Base-by-base conservation (phyloP, 2,113 vertebrate genomes). In the Myrmophylax atrothorax region DNA sequence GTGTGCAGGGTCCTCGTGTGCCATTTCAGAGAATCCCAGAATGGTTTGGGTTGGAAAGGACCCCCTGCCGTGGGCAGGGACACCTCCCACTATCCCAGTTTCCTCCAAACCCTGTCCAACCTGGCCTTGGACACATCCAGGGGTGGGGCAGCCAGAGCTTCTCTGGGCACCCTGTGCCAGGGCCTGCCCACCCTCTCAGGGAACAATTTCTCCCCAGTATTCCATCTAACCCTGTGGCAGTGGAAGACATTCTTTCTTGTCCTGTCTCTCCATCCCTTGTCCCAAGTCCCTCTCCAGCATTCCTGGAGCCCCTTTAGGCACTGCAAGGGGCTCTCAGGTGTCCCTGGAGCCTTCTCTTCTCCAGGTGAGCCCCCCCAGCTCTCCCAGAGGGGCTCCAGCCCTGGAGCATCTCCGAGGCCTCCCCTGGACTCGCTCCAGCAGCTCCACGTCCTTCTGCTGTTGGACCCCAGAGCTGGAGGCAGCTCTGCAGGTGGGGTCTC, bases 101-200 rank as follows among this genome's bases (percentile, higher is more conserved):
- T 50, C 25, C 20, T 80, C 25, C 49, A 56, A 72, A 7, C 2
- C 19, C 24, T 1, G 4, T 63, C n/a, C 49, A 42, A 0, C 67
- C 31, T 64, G 42, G 50, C 10, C 42, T 44, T 33, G 50, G 20
- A 16, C 42, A 42, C 50, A 35, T 10, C 3, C 42, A 33, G 31
- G 66, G 35, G 49, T 42, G 59, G 42, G 35, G 14, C 20, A 78
- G 64, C n/a, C 1, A 16, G 15, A n/a, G 55, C 55, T 87, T 0
- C 74, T 53, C 31, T 73, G 42, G 26, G 18, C 12, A 31, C 9
- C 5, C 11, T 80, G 10, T 58, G 31, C 42, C 50, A 37, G 14
- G 42, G 31, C 52, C 18, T 58, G 3, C 4, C 16, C 35, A 28
- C 12, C 6, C 3, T 66, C 9, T 18, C 7, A 44, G 26, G 14